A percentile compares a stretch with the other conserved stretches of the same genome.
These are phyloP conservation scores for Agraylea sexmaculata DNA, from an alignment of 1,140 invertebrate genomes.

Conservation along the genomic window DNA sequence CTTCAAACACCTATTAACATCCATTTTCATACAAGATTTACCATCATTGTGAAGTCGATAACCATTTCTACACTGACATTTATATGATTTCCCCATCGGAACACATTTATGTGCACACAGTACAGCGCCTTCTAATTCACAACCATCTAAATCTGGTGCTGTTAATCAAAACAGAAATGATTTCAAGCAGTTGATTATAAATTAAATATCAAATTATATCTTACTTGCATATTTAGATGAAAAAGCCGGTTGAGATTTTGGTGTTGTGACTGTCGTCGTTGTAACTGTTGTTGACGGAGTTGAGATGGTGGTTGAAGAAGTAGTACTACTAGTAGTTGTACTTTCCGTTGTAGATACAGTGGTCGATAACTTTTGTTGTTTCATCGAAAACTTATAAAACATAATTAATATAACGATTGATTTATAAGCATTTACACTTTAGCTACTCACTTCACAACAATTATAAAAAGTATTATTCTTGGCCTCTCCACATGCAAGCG, in stretches of 20 bases:
- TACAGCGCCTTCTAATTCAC: conserved; percentile 39
- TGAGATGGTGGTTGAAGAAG: background rate
- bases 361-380: background rate
- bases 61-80: conserved; percentile 57
- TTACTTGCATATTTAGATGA: background rate
- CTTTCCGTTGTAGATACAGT: background rate
- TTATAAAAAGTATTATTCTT: conserved; percentile 6
- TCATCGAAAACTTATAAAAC: background rate
- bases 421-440: background rate
- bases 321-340: background rate
- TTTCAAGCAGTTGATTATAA: background rate
- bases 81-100: conserved; percentile 53
- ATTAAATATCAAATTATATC: background rate
- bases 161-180: conserved; percentile 3
- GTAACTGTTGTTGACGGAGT: background rate
- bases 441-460: conserved; percentile 14
- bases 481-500: conserved; percentile 2
- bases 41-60: conserved; percentile 48
- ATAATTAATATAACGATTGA: background rate
- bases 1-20: conserved; percentile 33
- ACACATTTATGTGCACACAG: conserved; percentile 65
- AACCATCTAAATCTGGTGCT: conserved; percentile 17
- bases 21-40: conserved; percentile 41
- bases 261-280: background rate
- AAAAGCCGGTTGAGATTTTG: background rate